Percentiles rank a stretch among this genome's conserved stretches.
Conservation (phyloP, 2,797 vertebrate species). For the Paramormyrops hopkinsi region DNA sequence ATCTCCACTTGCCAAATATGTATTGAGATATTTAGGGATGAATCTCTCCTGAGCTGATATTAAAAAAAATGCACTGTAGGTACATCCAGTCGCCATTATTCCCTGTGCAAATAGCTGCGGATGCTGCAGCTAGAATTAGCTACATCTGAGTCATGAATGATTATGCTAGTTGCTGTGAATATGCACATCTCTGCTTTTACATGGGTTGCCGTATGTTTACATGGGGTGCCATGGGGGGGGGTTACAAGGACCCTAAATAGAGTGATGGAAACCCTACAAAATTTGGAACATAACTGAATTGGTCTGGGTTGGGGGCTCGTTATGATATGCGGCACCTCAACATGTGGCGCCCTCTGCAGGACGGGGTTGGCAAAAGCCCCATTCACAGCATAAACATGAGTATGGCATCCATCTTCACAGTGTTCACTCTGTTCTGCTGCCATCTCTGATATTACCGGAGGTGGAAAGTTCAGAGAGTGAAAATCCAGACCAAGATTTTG, state of each 20-base stretch:
- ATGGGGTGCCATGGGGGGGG: not conserved
- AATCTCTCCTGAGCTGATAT: not conserved
- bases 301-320: not conserved
- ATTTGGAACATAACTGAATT: not conserved
- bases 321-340: not conserved
- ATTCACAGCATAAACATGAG: not conserved
- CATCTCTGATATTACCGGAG: not conserved
- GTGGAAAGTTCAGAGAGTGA: not conserved
- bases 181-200: not conserved
- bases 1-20: not conserved
- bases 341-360: not conserved
- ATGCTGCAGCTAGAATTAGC: not conserved
- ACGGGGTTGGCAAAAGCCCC: not conserved
- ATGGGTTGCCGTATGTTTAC: not conserved
- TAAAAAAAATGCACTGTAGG: not conserved
- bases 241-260: not conserved
- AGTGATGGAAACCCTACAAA: not conserved
- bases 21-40: not conserved
- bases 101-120: not conserved
- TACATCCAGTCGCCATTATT: not conserved
- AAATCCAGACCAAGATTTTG: not conserved
- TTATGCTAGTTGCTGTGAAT: not conserved
- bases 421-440: not conserved
- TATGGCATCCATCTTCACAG: not conserved
- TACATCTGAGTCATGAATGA: not conserved